Evolutionary conservation across 2,888 invertebrate species (phyloP), one percentile per base, ranked within the genome.

Genomic region (Lobophora halterata): DNA sequence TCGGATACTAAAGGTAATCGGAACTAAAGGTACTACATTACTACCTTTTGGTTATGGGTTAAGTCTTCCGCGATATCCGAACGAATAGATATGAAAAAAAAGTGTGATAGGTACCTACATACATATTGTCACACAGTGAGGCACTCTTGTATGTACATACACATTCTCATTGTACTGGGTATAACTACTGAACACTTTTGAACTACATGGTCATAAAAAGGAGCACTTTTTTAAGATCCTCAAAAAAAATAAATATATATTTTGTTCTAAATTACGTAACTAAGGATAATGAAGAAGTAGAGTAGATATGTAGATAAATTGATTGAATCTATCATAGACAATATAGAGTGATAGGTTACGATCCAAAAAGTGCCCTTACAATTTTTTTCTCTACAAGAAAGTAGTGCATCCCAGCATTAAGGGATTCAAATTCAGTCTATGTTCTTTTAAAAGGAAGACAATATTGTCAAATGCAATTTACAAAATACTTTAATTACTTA

Each of bases 201-300:
- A 61, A 62, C 78, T 79, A 79, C 69, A 56, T 55, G 60, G 62
- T 66, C 56, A 53, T 46, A 59, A 56, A 56, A 64, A 74, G 62
- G 75, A 75, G 81, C 83, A 81, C 83, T 80, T 78, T 74, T 80
- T n/a, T n/a, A n/a, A n/a, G n/a, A n/a, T n/a, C n/a, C n/a, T n/a
- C n/a, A n/a, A n/a, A n/a, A n/a, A n/a, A n/a, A n/a, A n/a, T n/a
- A n/a, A n/a, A n/a, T n/a, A n/a, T n/a, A n/a, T n/a, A n/a, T n/a
- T n/a, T n/a, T n/a, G n/a, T n/a, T n/a, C n/a, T n/a, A n/a, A n/a
- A n/a, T n/a, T n/a, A n/a, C n/a, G n/a, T n/a, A n/a, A n/a, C n/a
- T n/a, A n/a, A n/a, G n/a, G n/a, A n/a, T n/a, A n/a, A n/a, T n/a
- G n/a, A n/a, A n/a, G n/a, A n/a, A n/a, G n/a, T n/a, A n/a, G n/a